phyloP scores from a whole-genome alignment of 2,888 invertebrate genomes.

The Xanthorhoe spadicearia region DNA sequence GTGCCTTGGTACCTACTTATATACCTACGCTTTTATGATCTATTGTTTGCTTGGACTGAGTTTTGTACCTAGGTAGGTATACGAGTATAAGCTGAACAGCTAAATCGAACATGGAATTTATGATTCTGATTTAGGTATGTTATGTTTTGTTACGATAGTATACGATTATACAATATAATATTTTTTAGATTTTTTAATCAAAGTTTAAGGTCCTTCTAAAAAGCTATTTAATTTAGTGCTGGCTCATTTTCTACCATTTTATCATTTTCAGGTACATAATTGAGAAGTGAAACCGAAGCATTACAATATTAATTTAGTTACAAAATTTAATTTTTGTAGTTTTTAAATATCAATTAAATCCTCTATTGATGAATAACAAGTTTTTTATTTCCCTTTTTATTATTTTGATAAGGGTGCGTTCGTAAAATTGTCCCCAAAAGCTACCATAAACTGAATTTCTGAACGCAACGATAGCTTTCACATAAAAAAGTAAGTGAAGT shows the following conservation, averaged over 20 bases:
- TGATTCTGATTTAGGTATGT: not conserved
- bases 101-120: not conserved
- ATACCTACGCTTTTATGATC: constrained; percentile 7
- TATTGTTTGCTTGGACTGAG: constrained; percentile 9
- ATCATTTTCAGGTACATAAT: constrained; percentile 27
- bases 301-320: constrained; percentile 20
- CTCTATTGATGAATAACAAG: constrained; percentile 15
- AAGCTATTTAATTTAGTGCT: too few species aligned
- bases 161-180: too few species aligned
- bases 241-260: constrained; percentile 23
- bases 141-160: too few species aligned
- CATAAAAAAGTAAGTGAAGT: constrained; percentile 45
- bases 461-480: constrained; percentile 65
- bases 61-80: not conserved
- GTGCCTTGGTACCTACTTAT: too few species aligned
- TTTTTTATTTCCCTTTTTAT: constrained; percentile 47
- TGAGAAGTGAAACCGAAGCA: constrained; percentile 8
- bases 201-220: too few species aligned
- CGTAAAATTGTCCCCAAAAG: constrained; percentile 41
- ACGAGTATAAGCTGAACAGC: not conserved
- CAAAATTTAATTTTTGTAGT: constrained; percentile 34
- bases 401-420: constrained; percentile 52
- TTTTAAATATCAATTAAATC: constrained; percentile 32
- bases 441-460: constrained; percentile 45
- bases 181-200: too few species aligned